Base-by-base conservation (phyloP, 2,888 invertebrate genomes). In the Pollenia griseotomentosa region DNA sequence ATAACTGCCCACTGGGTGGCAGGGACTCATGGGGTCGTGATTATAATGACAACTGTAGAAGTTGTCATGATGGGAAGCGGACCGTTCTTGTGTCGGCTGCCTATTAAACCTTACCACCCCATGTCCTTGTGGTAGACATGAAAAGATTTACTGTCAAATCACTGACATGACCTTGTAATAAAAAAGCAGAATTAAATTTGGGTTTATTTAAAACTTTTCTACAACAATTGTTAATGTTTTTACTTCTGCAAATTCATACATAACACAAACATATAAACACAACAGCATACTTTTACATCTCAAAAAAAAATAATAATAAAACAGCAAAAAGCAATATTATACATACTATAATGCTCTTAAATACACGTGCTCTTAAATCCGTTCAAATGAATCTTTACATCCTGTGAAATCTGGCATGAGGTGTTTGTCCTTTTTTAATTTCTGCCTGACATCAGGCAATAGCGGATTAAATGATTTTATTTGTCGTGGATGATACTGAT, bases 391-490 rank as follows among this genome's bases (percentile, higher is more conserved):
- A 19, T 78, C 74, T n/a, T 74, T 57, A 33, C 78, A 63, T 61
- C 59, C 80, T 83, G 77, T 66, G n/a, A 61, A 48, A 83, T 86
- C 40, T 55, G 53, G 14, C 12, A 11, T 40, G 46, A 57, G 70
- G 63, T 77, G 23, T n/a, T 46, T 44, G 77, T 63, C 75, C 65
- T 79, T 75, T 86, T 85, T 82, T 16, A 88, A 77, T 77, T 75
- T 84, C 23, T 86, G 74, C 19, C 71, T 82, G 10, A 85, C 78
- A 70, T 81, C 53, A 2, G 89, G 88, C 73, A 89, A 57, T 33
- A 88, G 57, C n/a, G 89, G 88, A 79, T 87, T 88, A 63, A 79
- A 84, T 3, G 40, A 53, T 55, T 63, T 63, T n/a, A 46, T 44
- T 65, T 77, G 75, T 42, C n/a, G 23, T 12, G 33, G 61, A 42